phyloP scores from a whole-genome alignment of 2,888 invertebrate species.

The Polymixis lichenea region DNA sequence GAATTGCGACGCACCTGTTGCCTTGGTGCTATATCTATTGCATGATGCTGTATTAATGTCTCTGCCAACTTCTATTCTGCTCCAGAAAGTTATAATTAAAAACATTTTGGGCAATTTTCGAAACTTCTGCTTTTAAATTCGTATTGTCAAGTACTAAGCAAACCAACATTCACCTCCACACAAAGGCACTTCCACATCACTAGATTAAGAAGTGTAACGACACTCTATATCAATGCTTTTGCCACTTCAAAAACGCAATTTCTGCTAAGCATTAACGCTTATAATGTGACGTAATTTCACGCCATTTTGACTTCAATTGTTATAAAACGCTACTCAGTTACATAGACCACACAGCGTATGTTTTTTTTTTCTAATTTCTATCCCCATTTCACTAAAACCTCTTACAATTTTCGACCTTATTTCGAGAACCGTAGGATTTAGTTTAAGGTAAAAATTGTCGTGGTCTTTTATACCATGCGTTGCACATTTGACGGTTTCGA shows the following conservation, averaged over 20 bases:
- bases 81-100: slow-evolving; percentile 16
- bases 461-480: slow-evolving; percentile 36
- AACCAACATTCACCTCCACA: slow-evolving; percentile 40
- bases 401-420: slow-evolving; percentile 33
- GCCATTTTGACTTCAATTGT: slow-evolving; percentile 82
- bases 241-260: slow-evolving; percentile 77
- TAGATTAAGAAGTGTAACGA: slow-evolving; percentile 76
- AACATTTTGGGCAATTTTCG: background rate
- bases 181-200: slow-evolving; percentile 70
- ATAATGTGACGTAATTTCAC: slow-evolving; percentile 88
- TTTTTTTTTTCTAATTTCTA: slow-evolving; percentile 35
- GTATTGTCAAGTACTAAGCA: slow-evolving; percentile 34
- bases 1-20: too few species aligned
- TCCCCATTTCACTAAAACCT: background rate
- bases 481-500: slow-evolving; percentile 69
- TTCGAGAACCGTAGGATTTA: accelerated
- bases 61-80: slow-evolving; percentile 5
- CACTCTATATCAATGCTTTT: slow-evolving; percentile 75
- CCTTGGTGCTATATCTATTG: background rate
- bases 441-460: slow-evolving; percentile 17
- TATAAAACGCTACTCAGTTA: slow-evolving; percentile 79
- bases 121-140: slow-evolving; percentile 28
- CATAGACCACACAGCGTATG: slow-evolving; percentile 83
- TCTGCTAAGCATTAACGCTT: slow-evolving; percentile 64
- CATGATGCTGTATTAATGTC: background rate